Evolutionary conservation across 2,113 vertebrate species (phyloP).

Genomic region (Heteronetta atricapilla): DNA sequence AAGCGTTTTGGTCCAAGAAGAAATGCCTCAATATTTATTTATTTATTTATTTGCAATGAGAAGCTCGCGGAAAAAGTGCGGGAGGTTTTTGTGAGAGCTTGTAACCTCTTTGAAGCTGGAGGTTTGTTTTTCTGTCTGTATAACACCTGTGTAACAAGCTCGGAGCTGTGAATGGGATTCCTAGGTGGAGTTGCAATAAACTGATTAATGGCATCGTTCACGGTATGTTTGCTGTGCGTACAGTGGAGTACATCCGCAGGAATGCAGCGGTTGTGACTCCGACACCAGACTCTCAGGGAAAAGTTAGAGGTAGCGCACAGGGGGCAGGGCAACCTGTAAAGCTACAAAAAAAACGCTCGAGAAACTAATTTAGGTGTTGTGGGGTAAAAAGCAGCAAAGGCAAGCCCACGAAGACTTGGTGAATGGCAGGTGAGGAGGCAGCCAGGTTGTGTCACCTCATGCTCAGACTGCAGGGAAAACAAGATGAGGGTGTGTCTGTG

Average conservation of each 20-base stretch:
- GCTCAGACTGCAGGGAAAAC: not conserved
- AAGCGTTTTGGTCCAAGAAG: not conserved
- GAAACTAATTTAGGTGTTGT: not conserved
- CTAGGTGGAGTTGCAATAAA: constrained; percentile 34
- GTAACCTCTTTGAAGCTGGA: not conserved
- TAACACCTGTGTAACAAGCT: not conserved
- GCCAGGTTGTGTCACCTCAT: not conserved
- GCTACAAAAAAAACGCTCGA: not conserved
- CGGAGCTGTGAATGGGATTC: constrained; percentile 21
- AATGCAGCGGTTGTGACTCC: not conserved
- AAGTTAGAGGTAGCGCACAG: fast-evolving
- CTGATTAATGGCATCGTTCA: constrained; percentile 44
- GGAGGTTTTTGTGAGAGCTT: not conserved
- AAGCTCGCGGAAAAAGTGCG: not conserved
- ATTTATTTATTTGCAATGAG: not conserved
- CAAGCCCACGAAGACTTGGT: fast-evolving
- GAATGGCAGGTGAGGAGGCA: not conserved
- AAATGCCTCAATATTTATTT: not conserved
- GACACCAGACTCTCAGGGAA: not conserved
- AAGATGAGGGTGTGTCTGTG: not conserved
- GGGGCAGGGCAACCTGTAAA: not conserved
- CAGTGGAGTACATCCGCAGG: not conserved
- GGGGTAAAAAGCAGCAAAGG: not conserved
- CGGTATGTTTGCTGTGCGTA: constrained; percentile 2
- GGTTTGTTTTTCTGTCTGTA: not conserved